Percentiles rank a stretch among this genome's conserved stretches.
phyloP scores from a whole-genome alignment of 2,888 invertebrate species.

The Spisula solida region DNA sequence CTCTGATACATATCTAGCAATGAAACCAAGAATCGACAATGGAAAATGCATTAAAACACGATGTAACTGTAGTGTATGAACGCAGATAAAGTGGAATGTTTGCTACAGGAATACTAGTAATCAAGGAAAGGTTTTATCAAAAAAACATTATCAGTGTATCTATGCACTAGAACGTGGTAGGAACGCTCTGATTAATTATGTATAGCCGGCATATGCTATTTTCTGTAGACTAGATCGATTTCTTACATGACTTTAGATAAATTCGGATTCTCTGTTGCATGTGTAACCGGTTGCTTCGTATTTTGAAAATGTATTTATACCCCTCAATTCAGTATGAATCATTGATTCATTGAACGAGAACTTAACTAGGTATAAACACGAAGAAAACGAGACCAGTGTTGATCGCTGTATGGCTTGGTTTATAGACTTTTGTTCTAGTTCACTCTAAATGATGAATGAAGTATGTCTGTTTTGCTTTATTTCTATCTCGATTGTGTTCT shows the following conservation, averaged over 20 bases:
- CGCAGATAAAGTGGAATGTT: slow-evolving; percentile 5
- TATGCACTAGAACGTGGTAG: slow-evolving; percentile 3
- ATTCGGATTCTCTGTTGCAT: background rate
- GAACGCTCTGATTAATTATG: slow-evolving; percentile 21
- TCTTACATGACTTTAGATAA: slow-evolving; percentile 5
- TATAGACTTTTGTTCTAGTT: background rate
- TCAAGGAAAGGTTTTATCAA: background rate
- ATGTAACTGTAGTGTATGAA: background rate
- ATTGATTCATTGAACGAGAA: background rate
- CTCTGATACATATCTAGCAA: background rate
- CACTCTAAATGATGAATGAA: background rate
- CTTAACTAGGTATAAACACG: background rate
- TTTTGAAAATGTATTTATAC: background rate
- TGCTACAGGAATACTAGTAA: background rate
- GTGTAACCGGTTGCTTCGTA: background rate
- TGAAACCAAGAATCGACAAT: slow-evolving; percentile 12
- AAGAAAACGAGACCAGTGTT: background rate
- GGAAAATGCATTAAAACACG: slow-evolving; percentile 21
- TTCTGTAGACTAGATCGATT: slow-evolving; percentile 11
- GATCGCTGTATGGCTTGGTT: background rate
- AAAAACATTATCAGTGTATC: slow-evolving; percentile 5
- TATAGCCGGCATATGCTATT: slow-evolving; percentile 18
- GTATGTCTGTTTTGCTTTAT: background rate
- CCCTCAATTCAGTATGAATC: slow-evolving; percentile 13
- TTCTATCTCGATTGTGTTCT: no score